Evolutionary conservation across 2,888 invertebrate species (phyloP).

Genomic region (Stenichneumon culpator): DNA sequence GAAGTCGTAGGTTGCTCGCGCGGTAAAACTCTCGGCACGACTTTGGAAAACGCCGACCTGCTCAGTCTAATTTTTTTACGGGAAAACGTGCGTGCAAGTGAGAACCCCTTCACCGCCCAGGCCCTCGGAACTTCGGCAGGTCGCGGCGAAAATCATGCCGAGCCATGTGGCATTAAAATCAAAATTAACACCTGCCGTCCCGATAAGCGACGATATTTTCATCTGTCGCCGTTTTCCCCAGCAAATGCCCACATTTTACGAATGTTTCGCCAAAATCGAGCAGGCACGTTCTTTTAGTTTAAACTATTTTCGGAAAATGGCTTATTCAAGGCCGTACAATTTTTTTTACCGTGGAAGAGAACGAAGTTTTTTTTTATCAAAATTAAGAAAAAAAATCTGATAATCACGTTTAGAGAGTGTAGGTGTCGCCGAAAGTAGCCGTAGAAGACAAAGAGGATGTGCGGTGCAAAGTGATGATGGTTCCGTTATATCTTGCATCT

Average conservation of each 20-base stretch:
- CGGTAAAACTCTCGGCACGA: conserved; percentile 55
- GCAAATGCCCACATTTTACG: background rate
- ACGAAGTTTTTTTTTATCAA: too few relatives aligned
- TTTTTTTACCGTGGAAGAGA: too few relatives aligned
- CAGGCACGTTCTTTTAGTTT: too few relatives aligned
- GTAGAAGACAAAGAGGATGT: conserved; percentile 27
- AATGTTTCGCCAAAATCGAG: background rate
- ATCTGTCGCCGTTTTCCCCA: background rate
- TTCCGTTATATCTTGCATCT: background rate
- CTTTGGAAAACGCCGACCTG: background rate
- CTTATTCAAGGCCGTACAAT: too few relatives aligned
- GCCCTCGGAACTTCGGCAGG: background rate
- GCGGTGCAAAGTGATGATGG: conserved; percentile 29
- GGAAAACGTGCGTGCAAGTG: background rate
- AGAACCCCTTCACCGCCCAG: background rate
- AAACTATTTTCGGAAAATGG: too few relatives aligned
- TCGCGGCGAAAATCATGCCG: background rate
- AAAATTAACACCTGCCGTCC: background rate
- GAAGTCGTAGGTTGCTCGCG: conserved; percentile 67
- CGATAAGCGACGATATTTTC: conserved; percentile 6
- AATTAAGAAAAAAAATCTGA: too few relatives aligned
- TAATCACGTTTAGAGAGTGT: background rate
- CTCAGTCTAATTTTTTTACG: background rate
- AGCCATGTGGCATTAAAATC: background rate
- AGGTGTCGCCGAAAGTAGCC: background rate